phyloP scores from a whole-genome alignment of 2,113 vertebrate species.

The Pavo muticus region DNA sequence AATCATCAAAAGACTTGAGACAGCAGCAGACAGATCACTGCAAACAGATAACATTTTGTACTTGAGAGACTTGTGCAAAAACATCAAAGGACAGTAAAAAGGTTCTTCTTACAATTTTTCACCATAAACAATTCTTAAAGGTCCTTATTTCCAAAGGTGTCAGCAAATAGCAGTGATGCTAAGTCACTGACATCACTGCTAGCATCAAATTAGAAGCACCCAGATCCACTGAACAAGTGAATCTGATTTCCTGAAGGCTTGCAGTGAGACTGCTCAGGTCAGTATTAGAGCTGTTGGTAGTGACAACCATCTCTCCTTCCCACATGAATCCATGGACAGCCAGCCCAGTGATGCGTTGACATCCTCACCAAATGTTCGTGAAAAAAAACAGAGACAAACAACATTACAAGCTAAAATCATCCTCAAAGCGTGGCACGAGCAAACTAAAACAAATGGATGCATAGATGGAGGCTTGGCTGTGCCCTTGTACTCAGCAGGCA shows the following conservation, averaged over 20 bases:
- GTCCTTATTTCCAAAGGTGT: not conserved
- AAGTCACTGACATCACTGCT: not conserved
- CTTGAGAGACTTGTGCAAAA: not conserved
- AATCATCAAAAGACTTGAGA: not conserved
- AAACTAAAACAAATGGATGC: not conserved
- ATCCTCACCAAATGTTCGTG: not conserved
- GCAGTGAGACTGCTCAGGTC: not conserved
- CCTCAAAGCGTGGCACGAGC: not conserved
- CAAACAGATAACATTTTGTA: not conserved
- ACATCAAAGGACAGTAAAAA: not conserved
- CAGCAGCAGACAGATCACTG: not conserved
- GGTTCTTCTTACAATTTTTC: not conserved
- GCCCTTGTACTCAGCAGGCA: not conserved
- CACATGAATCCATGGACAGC: not conserved
- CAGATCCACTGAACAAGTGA: not conserved
- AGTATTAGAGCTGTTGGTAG: rapidly evolving
- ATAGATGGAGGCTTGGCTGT: rapidly evolving
- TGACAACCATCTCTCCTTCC: not conserved
- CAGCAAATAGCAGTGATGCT: not conserved
- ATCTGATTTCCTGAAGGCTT: not conserved
- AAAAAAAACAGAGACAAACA: not conserved
- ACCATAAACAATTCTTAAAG: not conserved
- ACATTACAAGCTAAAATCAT: not conserved
- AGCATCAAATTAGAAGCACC: not conserved
- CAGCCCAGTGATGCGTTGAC: not conserved